Percentiles rank a stretch among this genome's conserved stretches.
Evolutionary conservation across 2,113 vertebrate species (phyloP).

Genomic region (Orthonyx spaldingii): DNA sequence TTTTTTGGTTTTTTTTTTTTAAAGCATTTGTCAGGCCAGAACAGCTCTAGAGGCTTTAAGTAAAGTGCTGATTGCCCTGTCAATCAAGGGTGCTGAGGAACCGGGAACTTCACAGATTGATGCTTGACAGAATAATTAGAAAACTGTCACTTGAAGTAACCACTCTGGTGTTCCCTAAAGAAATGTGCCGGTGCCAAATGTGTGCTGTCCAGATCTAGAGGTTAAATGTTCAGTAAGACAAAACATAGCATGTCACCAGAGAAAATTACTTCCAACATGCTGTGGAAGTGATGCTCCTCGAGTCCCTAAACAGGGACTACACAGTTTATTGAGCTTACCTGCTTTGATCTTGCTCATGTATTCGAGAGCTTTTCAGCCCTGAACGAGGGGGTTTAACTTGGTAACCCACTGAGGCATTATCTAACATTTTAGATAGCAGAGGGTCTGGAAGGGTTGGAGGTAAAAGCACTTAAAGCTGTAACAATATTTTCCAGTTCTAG

Average conservation of each 20-base stretch:
- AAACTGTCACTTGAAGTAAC: conserved; percentile 94
- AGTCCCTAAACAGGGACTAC: conserved; percentile 19
- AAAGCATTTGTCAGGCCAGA: conserved; percentile 30
- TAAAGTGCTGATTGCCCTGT: conserved; percentile 91
- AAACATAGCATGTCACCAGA: conserved; percentile 74
- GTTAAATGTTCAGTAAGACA: conserved; percentile 80
- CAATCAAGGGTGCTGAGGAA: conserved; percentile 85
- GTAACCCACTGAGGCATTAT: not conserved
- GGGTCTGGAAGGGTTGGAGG: not conserved
- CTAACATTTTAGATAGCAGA: not conserved
- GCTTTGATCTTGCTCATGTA: not conserved
- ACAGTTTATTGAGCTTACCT: conserved; percentile 23
- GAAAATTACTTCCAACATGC: conserved; percentile 64
- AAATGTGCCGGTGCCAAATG: conserved; percentile 68
- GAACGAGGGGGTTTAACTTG: not conserved
- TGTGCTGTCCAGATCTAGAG: conserved; percentile 70
- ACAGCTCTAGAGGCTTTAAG: conserved; percentile 67
- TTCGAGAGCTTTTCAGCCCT: conserved; percentile 18
- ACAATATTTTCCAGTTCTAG: not conserved
- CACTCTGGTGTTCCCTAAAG: conserved; percentile 81
- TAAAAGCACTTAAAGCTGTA: not conserved
- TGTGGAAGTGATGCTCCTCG: conserved; percentile 50
- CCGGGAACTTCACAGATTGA: conserved; percentile 88
- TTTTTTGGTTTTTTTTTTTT: not conserved
- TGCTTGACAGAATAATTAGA: conserved; percentile 99